Percentiles rank a stretch among this genome's conserved stretches.
These are phyloP conservation scores for Neolamprologus kungweensis DNA, from an alignment of 2,113 vertebrate species.

Conservation along the genomic window DNA sequence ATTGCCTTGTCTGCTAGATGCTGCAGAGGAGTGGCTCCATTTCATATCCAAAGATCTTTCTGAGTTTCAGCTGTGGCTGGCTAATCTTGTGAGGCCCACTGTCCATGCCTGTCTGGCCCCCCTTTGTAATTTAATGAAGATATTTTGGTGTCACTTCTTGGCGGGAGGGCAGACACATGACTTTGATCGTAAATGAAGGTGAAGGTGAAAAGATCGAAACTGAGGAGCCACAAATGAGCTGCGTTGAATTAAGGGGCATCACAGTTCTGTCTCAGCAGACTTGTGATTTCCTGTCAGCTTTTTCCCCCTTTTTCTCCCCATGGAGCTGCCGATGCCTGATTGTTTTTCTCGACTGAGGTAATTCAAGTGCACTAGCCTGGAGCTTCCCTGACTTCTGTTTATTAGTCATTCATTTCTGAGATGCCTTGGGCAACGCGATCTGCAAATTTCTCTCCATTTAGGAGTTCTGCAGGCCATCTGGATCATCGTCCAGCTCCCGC, in stretches of 20 bases:
- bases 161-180: background rate
- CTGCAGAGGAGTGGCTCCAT: background rate
- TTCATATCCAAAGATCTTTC: conserved; percentile 33
- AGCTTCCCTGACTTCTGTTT: conserved; percentile 55
- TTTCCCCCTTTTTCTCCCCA: background rate
- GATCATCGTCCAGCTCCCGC: conserved; percentile 2
- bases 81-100: conserved; percentile 29
- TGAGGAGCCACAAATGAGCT: conserved; percentile 39
- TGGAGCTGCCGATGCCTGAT: conserved; percentile 16
- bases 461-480: conserved; percentile 24
- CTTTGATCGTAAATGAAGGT: conserved; percentile 46
- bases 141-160: conserved; percentile 17
- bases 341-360: conserved; percentile 52
- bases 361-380: conserved; percentile 58
- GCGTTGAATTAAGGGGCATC: conserved; percentile 11
- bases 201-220: conserved; percentile 28
- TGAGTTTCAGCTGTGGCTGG: conserved; percentile 44
- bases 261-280: conserved; percentile 45
- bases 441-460: conserved; percentile 39
- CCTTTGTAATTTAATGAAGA: conserved; percentile 46
- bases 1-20: background rate
- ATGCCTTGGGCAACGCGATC: conserved; percentile 39
- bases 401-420: conserved; percentile 65
- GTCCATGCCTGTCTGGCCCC: conserved; percentile 22
- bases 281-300: conserved; percentile 31